Percentiles rank a stretch among this genome's conserved stretches.
Evolutionary conservation across 2,797 vertebrate genomes (phyloP).

Genomic region (Ispidina lecontei): DNA sequence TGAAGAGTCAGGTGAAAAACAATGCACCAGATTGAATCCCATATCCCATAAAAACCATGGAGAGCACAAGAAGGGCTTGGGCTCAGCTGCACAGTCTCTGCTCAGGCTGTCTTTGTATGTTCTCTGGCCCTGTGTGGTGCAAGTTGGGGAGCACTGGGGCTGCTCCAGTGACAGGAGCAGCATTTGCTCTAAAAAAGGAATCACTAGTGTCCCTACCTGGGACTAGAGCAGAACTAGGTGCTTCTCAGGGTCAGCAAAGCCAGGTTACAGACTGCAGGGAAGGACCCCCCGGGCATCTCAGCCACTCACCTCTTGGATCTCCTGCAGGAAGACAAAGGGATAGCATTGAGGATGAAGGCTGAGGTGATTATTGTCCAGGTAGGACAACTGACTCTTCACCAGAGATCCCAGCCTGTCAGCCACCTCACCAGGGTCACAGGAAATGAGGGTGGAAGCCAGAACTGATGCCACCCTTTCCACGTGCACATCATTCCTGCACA

Average conservation of each 20-base stretch:
- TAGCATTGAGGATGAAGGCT: not conserved
- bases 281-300: not conserved
- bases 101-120: not conserved
- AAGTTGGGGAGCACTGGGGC: not conserved
- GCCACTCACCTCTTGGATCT: not conserved
- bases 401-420: not conserved
- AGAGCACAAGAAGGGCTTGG: not conserved
- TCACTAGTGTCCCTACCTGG: not conserved
- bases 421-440: not conserved
- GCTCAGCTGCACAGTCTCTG: not conserved
- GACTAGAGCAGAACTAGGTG: not conserved
- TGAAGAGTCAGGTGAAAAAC: not conserved
- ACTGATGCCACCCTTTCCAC: rapidly evolving
- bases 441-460: not conserved
- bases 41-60: not conserved
- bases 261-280: not conserved
- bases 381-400: not conserved
- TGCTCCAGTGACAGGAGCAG: not conserved
- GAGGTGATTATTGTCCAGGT: not conserved
- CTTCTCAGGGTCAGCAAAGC: not conserved
- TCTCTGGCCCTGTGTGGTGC: not conserved
- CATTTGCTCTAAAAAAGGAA: not conserved
- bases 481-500: not conserved
- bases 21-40: not conserved
- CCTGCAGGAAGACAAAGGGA: not conserved